Evolutionary conservation across 1,140 invertebrate genomes (phyloP), one percentile per base, ranked within the genome.

Genomic region (Microplitis mediator): DNA sequence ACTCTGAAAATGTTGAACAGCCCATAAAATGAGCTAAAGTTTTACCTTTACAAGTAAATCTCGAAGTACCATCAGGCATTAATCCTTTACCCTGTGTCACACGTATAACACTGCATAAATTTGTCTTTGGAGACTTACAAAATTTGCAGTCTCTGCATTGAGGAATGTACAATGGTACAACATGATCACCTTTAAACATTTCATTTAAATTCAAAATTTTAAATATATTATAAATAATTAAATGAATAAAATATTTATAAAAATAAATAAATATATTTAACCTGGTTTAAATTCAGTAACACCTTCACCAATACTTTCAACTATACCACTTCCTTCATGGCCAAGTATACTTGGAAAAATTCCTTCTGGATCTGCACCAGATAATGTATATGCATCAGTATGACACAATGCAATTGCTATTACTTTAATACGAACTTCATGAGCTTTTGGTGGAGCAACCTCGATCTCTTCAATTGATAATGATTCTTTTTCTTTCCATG

Each of bases 91-190:
- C 96, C 86, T 97, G 95, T 56, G 94, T 95, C 3, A 88, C 69
- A n/a, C 95, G 90, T 68, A 99, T 97, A 88, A 97, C 98, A 78
- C 94, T 92, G 82, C 98, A 99, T 3, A 99, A 86, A 89, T 99
- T 99, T 2, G 98, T 99, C 85, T 99, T 99, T 0, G 93, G 91
- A 73, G 93, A 97, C 73, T 93, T 92, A 84, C 98, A 99, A 85
- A 98, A 99, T 84, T 99, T 98, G 87, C 98, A 99, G 4, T 97
- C 92, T 52, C 93, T 90, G 85, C 98, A 99, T 85, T 99, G 97
- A 3, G 98, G 98, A 75, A 98, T 94, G 80, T 99, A 99, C 32
- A 98, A 85, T 5, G 98, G 98, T 74, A 99, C 91, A 0, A 99
- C 98, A 88, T 98, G 95, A 86, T 99, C 98, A 74, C 98, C 95